Conservation (phyloP, 2,888 invertebrate species). For the Nipponacmea schrenckii region DNA sequence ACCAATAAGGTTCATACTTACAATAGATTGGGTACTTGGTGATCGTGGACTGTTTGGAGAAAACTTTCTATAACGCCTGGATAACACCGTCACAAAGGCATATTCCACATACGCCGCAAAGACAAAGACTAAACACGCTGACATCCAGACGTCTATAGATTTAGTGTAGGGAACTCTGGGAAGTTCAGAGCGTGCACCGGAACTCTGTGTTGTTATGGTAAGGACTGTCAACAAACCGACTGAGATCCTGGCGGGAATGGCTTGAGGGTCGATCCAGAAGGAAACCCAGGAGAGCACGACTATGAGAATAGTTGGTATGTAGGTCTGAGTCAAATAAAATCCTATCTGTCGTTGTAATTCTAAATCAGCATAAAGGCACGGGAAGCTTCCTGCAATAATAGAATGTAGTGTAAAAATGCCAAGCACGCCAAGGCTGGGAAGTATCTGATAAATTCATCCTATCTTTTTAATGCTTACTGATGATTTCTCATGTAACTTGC, state of each 20-base stretch:
- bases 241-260: slow-evolving; percentile 32
- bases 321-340: slow-evolving; percentile 31
- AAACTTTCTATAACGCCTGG: slow-evolving; percentile 13
- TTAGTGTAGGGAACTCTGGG: slow-evolving; percentile 33
- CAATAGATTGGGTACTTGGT: neutral
- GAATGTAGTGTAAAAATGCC: no score
- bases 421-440: no score
- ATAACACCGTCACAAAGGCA: slow-evolving; percentile 22
- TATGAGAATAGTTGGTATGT: slow-evolving; percentile 32
- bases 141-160: slow-evolving; percentile 29
- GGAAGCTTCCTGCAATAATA: slow-evolving; percentile 20
- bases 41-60: neutral
- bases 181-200: slow-evolving; percentile 21
- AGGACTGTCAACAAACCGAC: slow-evolving; percentile 35
- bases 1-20: neutral
- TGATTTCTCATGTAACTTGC: no score
- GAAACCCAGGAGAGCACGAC: slow-evolving; percentile 34
- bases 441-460: no score
- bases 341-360: slow-evolving; percentile 28
- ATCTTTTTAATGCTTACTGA: no score
- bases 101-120: slow-evolving; percentile 26
- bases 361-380: slow-evolving; percentile 28
- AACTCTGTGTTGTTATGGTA: slow-evolving; percentile 35
- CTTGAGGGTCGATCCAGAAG: slow-evolving; percentile 33
- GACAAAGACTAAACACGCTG: slow-evolving; percentile 24